Percentiles rank a stretch among this genome's conserved stretches.
Conservation (phyloP, 2,797 vertebrate species). For the Tokudaia tokunoshimensis region DNA sequence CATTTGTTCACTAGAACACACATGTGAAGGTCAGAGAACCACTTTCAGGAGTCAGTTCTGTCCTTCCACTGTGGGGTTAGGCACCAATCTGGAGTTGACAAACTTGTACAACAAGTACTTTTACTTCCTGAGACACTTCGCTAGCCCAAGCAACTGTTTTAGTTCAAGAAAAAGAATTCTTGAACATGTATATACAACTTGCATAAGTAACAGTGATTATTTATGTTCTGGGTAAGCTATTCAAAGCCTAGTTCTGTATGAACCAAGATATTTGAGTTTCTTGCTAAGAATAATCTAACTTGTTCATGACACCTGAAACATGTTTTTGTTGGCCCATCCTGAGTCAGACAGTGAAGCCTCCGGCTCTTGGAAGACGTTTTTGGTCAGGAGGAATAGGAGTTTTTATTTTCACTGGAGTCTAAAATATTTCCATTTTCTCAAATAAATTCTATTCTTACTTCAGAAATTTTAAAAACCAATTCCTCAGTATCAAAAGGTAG, state of each 20-base stretch:
- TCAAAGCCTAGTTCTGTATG: neutral
- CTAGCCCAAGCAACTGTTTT: neutral
- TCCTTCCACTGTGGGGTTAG: neutral
- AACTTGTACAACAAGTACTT: neutral
- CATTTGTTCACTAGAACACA: neutral
- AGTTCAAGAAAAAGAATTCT: slow-evolving; percentile 24
- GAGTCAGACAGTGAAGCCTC: neutral
- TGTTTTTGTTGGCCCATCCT: too few relatives aligned
- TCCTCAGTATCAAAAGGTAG: neutral
- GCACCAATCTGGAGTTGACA: neutral
- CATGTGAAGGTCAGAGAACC: neutral
- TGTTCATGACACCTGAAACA: neutral
- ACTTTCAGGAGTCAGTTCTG: neutral
- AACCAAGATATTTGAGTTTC: neutral
- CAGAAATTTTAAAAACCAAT: slow-evolving; percentile 59
- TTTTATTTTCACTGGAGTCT: slow-evolving; percentile 7
- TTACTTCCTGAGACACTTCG: neutral
- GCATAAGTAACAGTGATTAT: slow-evolving; percentile 27
- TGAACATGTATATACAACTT: slow-evolving; percentile 23
- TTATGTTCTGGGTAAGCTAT: neutral
- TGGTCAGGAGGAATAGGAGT: neutral
- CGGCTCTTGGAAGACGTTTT: neutral
- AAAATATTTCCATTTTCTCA: slow-evolving; percentile 40
- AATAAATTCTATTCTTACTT: slow-evolving; percentile 57
- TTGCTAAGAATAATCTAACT: neutral